Base-by-base conservation (phyloP, 2,888 invertebrate species). In the Clistopyga incitator region DNA sequence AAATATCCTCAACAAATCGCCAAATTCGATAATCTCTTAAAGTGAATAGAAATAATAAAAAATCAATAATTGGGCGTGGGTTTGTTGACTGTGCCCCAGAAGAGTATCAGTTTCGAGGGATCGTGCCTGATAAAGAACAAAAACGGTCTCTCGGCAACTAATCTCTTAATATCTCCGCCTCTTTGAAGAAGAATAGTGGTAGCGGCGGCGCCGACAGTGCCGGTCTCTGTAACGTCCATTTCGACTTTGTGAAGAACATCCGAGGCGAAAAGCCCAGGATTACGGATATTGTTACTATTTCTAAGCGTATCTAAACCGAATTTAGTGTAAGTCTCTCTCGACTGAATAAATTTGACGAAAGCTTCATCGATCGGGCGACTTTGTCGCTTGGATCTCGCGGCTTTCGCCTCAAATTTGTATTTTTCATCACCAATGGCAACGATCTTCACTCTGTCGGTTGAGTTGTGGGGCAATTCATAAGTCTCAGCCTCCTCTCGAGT, bases 41-140 rank as follows among this genome's bases (percentile, higher is more conserved):
- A 25, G 54, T 25, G 0, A 23, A 65, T 13, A 34, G 15, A 15
- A 18, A 65, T 13, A 34, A 10, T 10, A 18, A 65, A 34, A 34
- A 45, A 82, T 61, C 61, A 74, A 72, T 88, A 91, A 79, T 88
- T 88, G 15, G 93, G 94, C 13, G 93, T 93, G 0, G 96, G 96
- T 82, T 94, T 94, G 86, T 95, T 95, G 65, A 97, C 94, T 38
- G 95, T 94, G 0, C 96, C 97, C 95, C 96, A 96, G 90, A 97
- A 97, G 64, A 96, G 94, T 34, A 96, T 94, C 8, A 96, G 93
- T 86, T 95, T 95, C 3, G 96, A 95, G 34, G 93, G 93, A 85
- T 96, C 95, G 89, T 97, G 95, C 85, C 96, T 94, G 84, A 97
- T 96, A 90, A 97, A 96, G 90, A 97, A 96, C 80, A 96, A 93